Evolutionary conservation across 2,113 vertebrate species (phyloP).

Genomic region (Pelmatolapia mariae): DNA sequence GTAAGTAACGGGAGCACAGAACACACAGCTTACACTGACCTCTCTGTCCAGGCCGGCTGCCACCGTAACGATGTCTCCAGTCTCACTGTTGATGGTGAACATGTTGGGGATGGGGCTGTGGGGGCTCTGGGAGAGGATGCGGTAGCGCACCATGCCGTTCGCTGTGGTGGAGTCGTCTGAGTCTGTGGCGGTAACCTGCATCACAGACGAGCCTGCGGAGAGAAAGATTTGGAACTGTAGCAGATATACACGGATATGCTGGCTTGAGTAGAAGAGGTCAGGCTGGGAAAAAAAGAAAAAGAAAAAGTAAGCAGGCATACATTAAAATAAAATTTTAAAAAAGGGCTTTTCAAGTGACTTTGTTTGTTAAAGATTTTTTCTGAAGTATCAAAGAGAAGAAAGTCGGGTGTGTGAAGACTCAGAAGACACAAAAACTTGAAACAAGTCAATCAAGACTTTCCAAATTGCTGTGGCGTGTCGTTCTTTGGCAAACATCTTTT

Average conservation of each 20-base stretch:
- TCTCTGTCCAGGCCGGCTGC: constrained; percentile 94
- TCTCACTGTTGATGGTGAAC: constrained; percentile 98
- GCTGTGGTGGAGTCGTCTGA: constrained; percentile 89
- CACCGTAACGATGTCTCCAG: constrained; percentile 91
- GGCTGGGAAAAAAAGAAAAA: not conserved
- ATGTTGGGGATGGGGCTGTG: constrained; percentile 96
- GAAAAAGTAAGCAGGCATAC: not conserved
- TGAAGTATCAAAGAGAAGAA: constrained; percentile 1
- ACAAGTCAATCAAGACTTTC: constrained; percentile 32
- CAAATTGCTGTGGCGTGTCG: constrained; percentile 30
- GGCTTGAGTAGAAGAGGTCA: not conserved
- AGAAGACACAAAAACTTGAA: not conserved
- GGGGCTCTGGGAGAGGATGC: constrained; percentile 89
- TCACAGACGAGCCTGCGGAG: constrained; percentile 88
- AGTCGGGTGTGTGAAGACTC: not conserved
- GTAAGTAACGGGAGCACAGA: not conserved
- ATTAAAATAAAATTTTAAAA: not conserved
- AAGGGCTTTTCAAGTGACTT: not conserved
- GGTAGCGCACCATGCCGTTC: constrained; percentile 94
- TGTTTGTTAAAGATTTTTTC: not conserved
- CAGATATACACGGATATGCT: not conserved
- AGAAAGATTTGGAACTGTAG: not conserved
- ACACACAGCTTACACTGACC: constrained; percentile 69
- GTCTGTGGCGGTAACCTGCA: constrained; percentile 92
- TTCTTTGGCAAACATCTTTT: constrained; percentile 4